These are phyloP conservation scores for Chauna torquata DNA, from an alignment of 2,113 vertebrate genomes.

Conservation along the genomic window DNA sequence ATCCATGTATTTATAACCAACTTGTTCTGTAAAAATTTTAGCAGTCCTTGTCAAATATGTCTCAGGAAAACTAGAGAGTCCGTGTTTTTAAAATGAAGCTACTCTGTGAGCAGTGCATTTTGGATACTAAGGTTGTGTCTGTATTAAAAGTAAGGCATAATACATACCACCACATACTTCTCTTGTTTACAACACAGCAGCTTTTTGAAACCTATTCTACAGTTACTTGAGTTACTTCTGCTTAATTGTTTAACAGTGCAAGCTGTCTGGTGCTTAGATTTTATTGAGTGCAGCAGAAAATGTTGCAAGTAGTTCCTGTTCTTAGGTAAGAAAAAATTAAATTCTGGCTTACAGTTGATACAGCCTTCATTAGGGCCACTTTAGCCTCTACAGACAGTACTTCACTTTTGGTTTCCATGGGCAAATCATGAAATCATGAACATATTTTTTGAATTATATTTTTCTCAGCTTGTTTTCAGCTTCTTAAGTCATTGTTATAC, in stretches of 20 bases:
- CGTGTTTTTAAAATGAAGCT: background rate
- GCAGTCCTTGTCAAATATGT: accelerated
- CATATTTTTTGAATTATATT: background rate
- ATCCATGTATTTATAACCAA: background rate
- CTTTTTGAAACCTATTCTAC: background rate
- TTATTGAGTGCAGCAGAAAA: background rate
- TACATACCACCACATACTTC: background rate
- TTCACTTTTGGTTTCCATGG: background rate
- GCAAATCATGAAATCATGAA: background rate
- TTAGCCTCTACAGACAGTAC: background rate
- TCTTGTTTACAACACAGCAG: background rate
- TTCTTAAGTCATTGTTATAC: background rate
- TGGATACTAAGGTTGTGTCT: background rate
- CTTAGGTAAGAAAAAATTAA: background rate
- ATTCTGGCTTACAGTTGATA: background rate
- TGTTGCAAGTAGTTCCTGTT: background rate
- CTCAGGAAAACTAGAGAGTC: background rate
- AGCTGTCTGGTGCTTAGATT: background rate
- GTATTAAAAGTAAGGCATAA: background rate
- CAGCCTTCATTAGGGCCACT: background rate
- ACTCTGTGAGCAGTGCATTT: background rate
- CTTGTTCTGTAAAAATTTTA: background rate
- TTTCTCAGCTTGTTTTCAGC: background rate
- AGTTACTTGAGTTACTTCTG: background rate
- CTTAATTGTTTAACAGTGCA: background rate